Conservation (phyloP, 2,113 vertebrate genomes). For the Phoxinus phoxinus region DNA sequence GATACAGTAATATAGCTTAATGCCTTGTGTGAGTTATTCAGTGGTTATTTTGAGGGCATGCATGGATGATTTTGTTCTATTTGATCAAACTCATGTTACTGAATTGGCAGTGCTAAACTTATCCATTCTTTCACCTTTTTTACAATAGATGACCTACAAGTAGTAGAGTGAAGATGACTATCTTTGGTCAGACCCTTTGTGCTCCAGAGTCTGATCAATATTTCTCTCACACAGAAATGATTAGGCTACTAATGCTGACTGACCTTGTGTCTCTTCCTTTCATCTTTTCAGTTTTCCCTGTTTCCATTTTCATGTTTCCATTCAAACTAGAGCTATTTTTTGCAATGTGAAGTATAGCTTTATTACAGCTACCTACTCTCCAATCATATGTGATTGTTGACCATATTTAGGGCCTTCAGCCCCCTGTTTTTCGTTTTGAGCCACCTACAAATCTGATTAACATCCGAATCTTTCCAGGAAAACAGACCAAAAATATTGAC, state of each 20-base stretch:
- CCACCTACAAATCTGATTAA: no score
- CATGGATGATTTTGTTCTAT: not conserved
- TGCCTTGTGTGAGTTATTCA: not conserved
- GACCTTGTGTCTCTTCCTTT: not conserved
- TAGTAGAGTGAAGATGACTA: not conserved
- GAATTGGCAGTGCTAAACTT: conserved; percentile 6
- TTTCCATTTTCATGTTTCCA: not conserved
- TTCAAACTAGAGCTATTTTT: not conserved
- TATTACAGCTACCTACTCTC: not conserved
- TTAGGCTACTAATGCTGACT: not conserved
- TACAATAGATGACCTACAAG: not conserved
- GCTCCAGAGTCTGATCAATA: not conserved
- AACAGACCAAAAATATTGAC: no score
- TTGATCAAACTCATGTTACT: not conserved
- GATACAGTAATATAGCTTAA: not conserved
- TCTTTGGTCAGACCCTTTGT: not conserved
- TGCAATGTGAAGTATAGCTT: not conserved
- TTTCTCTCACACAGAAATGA: not conserved
- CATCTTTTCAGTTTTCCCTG: not conserved
- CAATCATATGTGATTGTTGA: not conserved
- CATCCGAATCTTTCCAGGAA: no score
- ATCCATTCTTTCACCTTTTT: not conserved
- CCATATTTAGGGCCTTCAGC: not conserved
- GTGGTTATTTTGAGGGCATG: not conserved
- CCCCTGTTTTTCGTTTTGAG: not conserved